Conservation (phyloP, 2,797 vertebrate genomes). For the Setipinna tenuifilis region DNA sequence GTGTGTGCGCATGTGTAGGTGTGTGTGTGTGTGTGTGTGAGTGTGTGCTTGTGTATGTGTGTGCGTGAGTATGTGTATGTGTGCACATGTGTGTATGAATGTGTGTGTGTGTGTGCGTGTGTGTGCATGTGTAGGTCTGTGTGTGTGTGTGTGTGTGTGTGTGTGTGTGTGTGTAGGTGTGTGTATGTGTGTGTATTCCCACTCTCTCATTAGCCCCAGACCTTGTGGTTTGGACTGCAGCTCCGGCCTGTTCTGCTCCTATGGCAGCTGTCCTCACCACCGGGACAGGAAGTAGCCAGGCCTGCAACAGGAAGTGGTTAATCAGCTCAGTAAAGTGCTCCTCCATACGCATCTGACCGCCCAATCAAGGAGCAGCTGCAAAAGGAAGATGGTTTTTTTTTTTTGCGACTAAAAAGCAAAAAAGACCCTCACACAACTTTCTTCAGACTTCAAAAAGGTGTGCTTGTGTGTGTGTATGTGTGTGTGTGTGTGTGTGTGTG, state of each 20-base stretch:
- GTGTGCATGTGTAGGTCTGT: neutral
- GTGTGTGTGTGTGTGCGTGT: neutral
- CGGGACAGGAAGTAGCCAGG: constrained; percentile 8
- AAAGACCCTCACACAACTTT: neutral
- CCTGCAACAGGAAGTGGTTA: constrained; percentile 8
- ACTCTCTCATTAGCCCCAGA: constrained; percentile 12
- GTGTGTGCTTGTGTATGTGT: too few relatives aligned
- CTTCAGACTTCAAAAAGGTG: constrained; percentile 11
- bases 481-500: neutral
- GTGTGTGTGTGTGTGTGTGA: too few relatives aligned
- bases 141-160: neutral
- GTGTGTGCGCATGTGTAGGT: neutral
- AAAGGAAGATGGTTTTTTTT: neutral
- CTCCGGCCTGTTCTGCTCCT: neutral
- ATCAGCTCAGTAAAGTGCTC: constrained; percentile 4
- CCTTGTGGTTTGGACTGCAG: constrained; percentile 4
- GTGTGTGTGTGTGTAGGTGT: neutral
- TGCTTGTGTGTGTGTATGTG: neutral
- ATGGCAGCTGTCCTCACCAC: neutral
- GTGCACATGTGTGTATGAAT: neutral
- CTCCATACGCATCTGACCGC: neutral
- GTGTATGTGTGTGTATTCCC: neutral
- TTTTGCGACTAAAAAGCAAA: neutral
- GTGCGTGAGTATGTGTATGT: neutral
- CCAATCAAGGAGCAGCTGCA: neutral